phyloP scores from a whole-genome alignment of 2,113 vertebrate genomes.

The Mustela lutreola region DNA sequence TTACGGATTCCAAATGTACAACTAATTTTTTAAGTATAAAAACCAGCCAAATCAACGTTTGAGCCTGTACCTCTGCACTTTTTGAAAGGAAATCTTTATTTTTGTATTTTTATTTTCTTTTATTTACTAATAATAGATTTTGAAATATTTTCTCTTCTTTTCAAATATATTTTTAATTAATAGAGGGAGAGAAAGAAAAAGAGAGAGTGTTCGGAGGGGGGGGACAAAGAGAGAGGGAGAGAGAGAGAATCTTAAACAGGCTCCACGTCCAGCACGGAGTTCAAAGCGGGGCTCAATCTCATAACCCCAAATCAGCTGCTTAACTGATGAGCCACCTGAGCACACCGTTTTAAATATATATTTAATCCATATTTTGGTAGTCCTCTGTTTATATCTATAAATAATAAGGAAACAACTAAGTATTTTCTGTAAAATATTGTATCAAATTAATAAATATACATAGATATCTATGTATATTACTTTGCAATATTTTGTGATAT shows the following conservation, averaged over 20 bases:
- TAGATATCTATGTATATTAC: neutral
- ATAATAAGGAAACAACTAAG: neutral
- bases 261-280: neutral
- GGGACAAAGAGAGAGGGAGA: neutral
- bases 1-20: slow-evolving; percentile 42
- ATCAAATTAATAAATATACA: neutral
- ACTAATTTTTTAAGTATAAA: slow-evolving; percentile 22
- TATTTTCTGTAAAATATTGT: neutral
- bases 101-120: neutral
- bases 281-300: neutral
- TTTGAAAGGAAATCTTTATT: neutral
- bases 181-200: neutral
- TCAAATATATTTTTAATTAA: neutral
- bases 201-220: neutral
- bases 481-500: neutral
- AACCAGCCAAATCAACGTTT: neutral
- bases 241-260: neutral
- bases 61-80: neutral
- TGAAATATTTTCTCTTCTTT: neutral
- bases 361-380: neutral
- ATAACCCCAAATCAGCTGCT: neutral
- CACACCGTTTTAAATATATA: neutral
- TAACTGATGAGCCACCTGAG: neutral
- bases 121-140: neutral
- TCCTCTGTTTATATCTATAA: neutral